A percentile compares a stretch with the other conserved stretches of the same genome.
Evolutionary conservation across 2,888 invertebrate genomes (phyloP).

Genomic region (Panzeria rudis): DNA sequence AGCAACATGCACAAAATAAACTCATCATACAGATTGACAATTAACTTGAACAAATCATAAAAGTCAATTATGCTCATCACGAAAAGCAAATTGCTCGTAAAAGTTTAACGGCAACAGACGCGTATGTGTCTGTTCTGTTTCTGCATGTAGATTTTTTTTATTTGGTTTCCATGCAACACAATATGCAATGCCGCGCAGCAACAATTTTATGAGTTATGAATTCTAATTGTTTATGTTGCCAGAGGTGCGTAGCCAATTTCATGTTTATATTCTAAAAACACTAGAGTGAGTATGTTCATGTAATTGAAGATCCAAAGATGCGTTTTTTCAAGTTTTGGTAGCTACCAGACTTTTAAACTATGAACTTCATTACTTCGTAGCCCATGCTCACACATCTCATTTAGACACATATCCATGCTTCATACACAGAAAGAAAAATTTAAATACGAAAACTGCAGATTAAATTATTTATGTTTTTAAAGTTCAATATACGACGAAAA

Average conservation of each 20-base stretch:
- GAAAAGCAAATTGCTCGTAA: conserved; percentile 74
- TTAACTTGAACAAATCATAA: conserved; percentile 74
- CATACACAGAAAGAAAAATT: too few species aligned
- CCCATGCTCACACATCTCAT: too few species aligned
- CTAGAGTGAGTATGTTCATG: background rate
- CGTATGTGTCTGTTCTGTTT: conserved; percentile 18
- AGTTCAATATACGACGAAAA: too few species aligned
- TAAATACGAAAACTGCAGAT: too few species aligned
- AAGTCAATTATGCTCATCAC: conserved; percentile 76
- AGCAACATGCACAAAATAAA: conserved; percentile 40
- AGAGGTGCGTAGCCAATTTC: conserved; percentile 61
- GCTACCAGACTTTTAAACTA: background rate
- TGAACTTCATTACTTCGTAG: too few species aligned
- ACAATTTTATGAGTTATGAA: conserved; percentile 72
- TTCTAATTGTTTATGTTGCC: conserved; percentile 66
- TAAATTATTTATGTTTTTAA: too few species aligned
- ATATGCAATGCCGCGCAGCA: conserved; percentile 42
- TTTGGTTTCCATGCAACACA: conserved; percentile 37
- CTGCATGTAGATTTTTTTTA: background rate
- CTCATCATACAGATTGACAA: conserved; percentile 73
- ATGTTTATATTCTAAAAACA: conserved; percentile 17
- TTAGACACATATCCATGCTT: background rate
- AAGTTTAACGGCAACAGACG: conserved; percentile 71
- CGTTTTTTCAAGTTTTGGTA: background rate
- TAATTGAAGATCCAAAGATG: background rate